Percentiles rank a stretch among this genome's conserved stretches.
phyloP scores from a whole-genome alignment of 2,888 invertebrate species.

The Onchidella celtica region DNA sequence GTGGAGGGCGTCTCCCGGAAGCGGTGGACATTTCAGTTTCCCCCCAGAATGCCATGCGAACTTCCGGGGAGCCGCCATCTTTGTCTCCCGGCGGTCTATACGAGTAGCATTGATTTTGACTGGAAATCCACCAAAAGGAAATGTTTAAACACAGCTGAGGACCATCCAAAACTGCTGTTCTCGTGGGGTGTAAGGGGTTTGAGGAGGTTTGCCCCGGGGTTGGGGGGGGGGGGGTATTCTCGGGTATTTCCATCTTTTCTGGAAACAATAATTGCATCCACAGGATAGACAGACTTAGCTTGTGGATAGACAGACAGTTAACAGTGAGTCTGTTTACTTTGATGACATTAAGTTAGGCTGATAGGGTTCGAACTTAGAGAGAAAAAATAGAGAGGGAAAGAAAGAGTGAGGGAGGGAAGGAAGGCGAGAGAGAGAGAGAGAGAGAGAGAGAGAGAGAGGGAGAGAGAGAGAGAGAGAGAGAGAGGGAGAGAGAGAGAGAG shows the following conservation, averaged over 20 bases:
- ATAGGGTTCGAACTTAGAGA: too few relatives aligned
- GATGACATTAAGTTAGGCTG: too few relatives aligned
- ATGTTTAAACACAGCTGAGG: not conserved
- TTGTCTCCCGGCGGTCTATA: not conserved
- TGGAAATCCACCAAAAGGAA: constrained; percentile 13
- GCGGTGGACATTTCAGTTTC: constrained; percentile 22
- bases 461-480: not conserved
- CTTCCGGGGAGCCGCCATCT: constrained; percentile 8
- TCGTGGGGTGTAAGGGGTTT: too few relatives aligned
- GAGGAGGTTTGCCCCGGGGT: too few relatives aligned
- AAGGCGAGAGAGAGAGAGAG: not conserved
- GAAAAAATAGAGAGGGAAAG: not conserved
- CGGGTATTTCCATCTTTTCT: too few relatives aligned
- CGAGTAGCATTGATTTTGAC: constrained; percentile 8
- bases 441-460: not conserved
- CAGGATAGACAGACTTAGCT: too few relatives aligned
- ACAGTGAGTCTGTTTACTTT: too few relatives aligned
- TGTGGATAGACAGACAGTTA: too few relatives aligned
- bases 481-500: not conserved
- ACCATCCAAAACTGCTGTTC: too few relatives aligned
- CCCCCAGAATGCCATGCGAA: not conserved
- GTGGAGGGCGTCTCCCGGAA: constrained; percentile 16
- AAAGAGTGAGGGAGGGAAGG: not conserved
- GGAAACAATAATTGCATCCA: too few relatives aligned
- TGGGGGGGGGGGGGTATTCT: too few relatives aligned